Evolutionary conservation across 2,888 invertebrate species (phyloP).

Genomic region (Anoplius nigerrimus): DNA sequence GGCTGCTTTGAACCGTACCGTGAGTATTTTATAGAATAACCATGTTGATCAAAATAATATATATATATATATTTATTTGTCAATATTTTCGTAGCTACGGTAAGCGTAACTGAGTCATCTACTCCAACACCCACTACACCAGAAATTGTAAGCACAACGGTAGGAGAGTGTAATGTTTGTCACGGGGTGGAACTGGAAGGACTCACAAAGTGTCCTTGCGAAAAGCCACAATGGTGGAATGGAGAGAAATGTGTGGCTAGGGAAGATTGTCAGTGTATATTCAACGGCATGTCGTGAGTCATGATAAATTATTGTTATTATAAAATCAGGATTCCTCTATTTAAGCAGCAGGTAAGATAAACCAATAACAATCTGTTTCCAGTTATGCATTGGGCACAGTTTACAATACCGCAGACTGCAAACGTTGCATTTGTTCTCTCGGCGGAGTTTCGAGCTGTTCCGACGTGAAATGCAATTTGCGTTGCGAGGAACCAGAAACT

Average conservation of each 20-base stretch:
- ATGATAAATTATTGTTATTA: background rate
- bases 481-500: conserved; percentile 79
- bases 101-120: background rate
- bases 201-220: conserved; percentile 77
- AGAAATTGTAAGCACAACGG: background rate
- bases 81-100: conserved; percentile 13
- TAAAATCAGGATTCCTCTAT: background rate
- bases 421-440: conserved; percentile 86
- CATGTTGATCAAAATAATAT: background rate
- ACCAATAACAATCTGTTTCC: conserved; percentile 19
- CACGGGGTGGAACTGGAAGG: conserved; percentile 75
- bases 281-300: conserved; percentile 80
- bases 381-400: conserved; percentile 85
- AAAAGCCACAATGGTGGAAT: conserved; percentile 81
- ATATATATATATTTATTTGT: background rate
- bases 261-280: conserved; percentile 87
- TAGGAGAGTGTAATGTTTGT: conserved; percentile 76
- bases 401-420: conserved; percentile 85
- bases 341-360: background rate
- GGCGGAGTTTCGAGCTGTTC: conserved; percentile 84
- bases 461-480: conserved; percentile 81
- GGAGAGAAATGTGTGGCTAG: conserved; percentile 84
- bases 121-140: conserved; percentile 11
- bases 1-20: conserved; percentile 87
- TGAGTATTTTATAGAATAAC: conserved; percentile 71